Conservation (phyloP, 2,113 vertebrate genomes). For the Phasianus colchicus region DNA sequence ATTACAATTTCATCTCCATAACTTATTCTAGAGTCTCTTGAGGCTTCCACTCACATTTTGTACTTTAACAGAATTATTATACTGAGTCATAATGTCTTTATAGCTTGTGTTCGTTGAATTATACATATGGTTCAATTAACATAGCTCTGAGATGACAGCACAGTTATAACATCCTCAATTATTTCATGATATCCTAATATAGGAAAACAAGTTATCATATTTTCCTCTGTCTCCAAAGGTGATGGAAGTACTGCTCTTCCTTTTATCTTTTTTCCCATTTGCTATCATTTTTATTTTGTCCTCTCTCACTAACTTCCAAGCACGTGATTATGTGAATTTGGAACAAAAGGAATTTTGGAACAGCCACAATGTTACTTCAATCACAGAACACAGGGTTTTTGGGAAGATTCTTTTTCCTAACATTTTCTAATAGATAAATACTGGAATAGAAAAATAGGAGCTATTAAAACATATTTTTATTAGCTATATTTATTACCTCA, state of each 20-base stretch:
- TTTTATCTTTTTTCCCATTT: not conserved
- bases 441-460: not conserved
- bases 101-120: slow-evolving; percentile 36
- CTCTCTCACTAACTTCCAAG: not conserved
- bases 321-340: not conserved
- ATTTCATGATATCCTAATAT: slow-evolving; percentile 12
- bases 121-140: slow-evolving; percentile 27
- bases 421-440: not conserved
- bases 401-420: not conserved
- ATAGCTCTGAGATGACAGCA: not conserved
- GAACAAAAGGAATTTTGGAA: not conserved
- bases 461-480: not conserved
- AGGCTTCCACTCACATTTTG: slow-evolving; percentile 15
- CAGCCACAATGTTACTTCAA: not conserved
- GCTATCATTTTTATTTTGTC: not conserved
- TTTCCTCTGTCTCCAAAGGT: not conserved
- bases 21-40: not conserved
- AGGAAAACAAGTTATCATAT: not conserved
- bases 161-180: not conserved
- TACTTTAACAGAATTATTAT: slow-evolving; percentile 24
- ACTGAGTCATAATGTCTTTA: slow-evolving; percentile 32
- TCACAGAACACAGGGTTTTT: not conserved
- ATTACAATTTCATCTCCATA: not conserved
- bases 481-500: too few relatives aligned
- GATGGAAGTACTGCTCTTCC: not conserved